These are phyloP conservation scores for Therioaphis trifolii DNA, from an alignment of 2,888 invertebrate species.

Conservation along the genomic window DNA sequence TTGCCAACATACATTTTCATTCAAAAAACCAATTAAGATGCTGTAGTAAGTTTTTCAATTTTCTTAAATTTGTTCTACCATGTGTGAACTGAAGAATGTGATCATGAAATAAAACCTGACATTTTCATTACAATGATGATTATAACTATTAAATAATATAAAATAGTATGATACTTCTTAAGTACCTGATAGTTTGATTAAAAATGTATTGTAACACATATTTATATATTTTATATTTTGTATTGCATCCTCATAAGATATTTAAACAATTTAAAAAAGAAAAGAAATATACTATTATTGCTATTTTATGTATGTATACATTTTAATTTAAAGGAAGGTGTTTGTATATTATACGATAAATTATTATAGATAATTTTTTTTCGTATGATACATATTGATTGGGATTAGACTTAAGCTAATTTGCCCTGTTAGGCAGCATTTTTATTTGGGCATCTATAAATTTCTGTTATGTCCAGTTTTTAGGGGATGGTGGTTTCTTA, in stretches of 20 bases:
- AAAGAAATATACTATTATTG: conserved; percentile 36
- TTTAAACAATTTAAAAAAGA: neutral
- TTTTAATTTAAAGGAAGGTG: conserved; percentile 21
- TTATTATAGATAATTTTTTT: conserved; percentile 41
- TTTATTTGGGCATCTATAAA: too few relatives aligned
- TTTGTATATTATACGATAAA: conserved; percentile 33
- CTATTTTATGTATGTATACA: conserved; percentile 27
- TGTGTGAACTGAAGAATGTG: conserved; percentile 34
- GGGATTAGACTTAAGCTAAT: too few relatives aligned
- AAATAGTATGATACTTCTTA: conserved; percentile 49
- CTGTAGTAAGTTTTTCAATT: neutral
- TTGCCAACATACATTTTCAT: conserved; percentile 37
- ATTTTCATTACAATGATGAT: conserved; percentile 21
- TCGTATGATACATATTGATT: too few relatives aligned
- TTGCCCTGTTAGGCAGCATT: too few relatives aligned
- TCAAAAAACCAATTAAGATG: conserved; percentile 26
- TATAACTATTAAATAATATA: conserved; percentile 34
- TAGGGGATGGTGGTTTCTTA: too few relatives aligned
- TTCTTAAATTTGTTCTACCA: conserved; percentile 21
- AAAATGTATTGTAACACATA: conserved; percentile 43
- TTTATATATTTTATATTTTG: conserved; percentile 48
- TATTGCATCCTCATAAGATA: conserved; percentile 1
- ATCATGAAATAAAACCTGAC: conserved; percentile 34
- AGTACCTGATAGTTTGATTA: conserved; percentile 57
- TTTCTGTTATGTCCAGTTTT: too few relatives aligned